Percentiles rank a stretch among this genome's conserved stretches.
phyloP scores from a whole-genome alignment of 2,888 invertebrate species.

The Hyles lineata region DNA sequence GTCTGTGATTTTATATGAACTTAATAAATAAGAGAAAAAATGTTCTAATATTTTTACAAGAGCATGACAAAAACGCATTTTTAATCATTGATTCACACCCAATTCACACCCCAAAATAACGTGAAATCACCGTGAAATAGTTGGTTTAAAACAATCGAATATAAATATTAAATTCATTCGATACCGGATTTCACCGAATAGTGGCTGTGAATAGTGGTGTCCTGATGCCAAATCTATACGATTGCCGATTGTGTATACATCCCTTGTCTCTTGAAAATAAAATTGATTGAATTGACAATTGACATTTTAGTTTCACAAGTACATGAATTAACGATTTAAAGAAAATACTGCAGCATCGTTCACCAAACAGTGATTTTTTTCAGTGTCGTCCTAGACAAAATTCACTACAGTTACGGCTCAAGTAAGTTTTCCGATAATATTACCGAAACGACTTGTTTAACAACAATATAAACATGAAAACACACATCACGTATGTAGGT shows the following conservation, averaged over 20 bases:
- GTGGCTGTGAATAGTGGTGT: no score
- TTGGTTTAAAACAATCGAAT: no score
- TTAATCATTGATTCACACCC: no score
- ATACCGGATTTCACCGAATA: no score
- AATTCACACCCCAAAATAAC: no score
- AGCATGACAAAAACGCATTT: no score
- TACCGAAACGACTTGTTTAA: background rate
- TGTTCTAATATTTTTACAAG: no score
- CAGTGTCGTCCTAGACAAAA: background rate
- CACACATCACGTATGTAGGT: background rate
- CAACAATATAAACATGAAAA: conserved; percentile 1
- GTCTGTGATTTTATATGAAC: no score
- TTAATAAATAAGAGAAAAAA: no score
- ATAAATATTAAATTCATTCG: no score
- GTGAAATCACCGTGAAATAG: background rate
- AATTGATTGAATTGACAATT: conserved; percentile 18
- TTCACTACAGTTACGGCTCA: background rate
- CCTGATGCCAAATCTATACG: background rate
- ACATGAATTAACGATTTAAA: background rate
- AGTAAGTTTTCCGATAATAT: background rate
- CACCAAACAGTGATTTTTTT: background rate
- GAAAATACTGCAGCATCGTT: conserved; percentile 4
- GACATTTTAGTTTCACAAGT: conserved; percentile 19
- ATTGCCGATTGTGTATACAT: background rate
- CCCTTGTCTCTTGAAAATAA: background rate